phyloP scores from a whole-genome alignment of 2,797 vertebrate genomes.

The Cynopterus sphinx region DNA sequence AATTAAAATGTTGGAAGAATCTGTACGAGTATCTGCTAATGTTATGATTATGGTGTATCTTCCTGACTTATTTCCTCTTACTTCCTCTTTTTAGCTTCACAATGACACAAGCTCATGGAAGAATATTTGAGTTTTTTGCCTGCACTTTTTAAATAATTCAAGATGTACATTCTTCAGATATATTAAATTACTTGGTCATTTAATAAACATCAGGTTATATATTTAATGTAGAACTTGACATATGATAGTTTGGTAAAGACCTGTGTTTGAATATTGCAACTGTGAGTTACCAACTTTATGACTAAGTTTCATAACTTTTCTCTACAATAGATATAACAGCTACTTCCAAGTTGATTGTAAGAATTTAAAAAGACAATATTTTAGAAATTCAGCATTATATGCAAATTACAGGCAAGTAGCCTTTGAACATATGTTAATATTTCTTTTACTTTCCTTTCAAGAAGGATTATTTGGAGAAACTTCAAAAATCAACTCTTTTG shows the following conservation, averaged over 20 bases:
- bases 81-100: background rate
- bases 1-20: background rate
- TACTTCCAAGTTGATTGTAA: background rate
- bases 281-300: background rate
- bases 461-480: background rate
- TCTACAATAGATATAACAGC: background rate
- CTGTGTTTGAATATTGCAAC: background rate
- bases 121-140: background rate
- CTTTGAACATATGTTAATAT: background rate
- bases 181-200: background rate
- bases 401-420: background rate
- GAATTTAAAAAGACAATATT: background rate
- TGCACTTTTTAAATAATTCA: background rate
- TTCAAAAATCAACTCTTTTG: background rate
- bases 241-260: background rate
- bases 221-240: background rate
- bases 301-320: background rate
- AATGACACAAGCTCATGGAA: background rate
- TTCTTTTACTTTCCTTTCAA: background rate
- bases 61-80: background rate
- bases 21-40: background rate
- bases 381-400: constrained; percentile 1
- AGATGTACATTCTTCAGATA: background rate
- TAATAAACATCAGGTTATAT: background rate
- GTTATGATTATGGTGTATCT: background rate